Percentiles rank a stretch among this genome's conserved stretches.
Conservation (phyloP, 2,797 vertebrate species). For the Poeciliopsis gracilis region DNA sequence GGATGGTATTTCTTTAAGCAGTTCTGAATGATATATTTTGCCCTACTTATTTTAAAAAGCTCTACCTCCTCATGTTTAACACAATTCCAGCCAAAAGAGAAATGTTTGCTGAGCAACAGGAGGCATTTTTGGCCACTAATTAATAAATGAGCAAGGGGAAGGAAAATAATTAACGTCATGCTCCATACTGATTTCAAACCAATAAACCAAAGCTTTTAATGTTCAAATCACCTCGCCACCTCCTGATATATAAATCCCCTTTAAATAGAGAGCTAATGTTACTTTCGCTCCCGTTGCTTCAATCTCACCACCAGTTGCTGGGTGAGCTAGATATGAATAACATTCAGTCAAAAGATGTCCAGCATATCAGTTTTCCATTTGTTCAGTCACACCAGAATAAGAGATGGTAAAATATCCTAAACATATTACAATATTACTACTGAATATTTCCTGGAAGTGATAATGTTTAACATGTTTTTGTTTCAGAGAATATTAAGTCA, state of each 20-base stretch:
- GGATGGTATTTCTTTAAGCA: neutral
- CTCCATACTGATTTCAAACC: constrained; percentile 9
- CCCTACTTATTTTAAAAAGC: neutral
- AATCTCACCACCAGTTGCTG: neutral
- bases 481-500: constrained; percentile 9
- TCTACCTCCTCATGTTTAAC: neutral
- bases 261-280: constrained; percentile 8
- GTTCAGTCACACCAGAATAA: neutral
- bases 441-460: neutral
- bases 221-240: constrained; percentile 8
- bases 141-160: constrained; percentile 16
- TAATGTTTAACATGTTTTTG: neutral
- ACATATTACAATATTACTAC: neutral
- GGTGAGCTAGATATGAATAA: neutral
- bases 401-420: too few relatives aligned
- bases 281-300: constrained; percentile 1
- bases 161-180: constrained; percentile 10
- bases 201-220: constrained; percentile 10
- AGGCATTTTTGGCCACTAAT: constrained; percentile 14
- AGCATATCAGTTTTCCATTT: neutral
- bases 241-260: constrained; percentile 12
- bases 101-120: constrained; percentile 3
- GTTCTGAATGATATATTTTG: neutral
- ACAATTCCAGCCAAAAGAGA: neutral
- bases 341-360: neutral